Conservation (phyloP, 2,888 invertebrate genomes). For the Subacronicta megacephala region DNA sequence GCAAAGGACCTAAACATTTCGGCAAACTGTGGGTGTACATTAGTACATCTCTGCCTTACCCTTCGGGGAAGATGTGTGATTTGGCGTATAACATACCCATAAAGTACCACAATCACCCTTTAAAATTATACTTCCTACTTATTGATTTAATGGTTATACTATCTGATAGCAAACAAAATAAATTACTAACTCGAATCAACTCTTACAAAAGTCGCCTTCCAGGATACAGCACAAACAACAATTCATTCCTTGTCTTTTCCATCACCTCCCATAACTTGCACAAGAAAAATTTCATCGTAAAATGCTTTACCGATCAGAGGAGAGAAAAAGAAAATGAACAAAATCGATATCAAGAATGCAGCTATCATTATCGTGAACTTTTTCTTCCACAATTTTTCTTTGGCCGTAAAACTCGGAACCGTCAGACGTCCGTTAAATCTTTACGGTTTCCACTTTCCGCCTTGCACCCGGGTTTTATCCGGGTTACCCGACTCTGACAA, state of each 20-base stretch:
- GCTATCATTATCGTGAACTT: constrained; percentile 45
- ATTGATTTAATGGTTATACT: too few species aligned
- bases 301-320: constrained; percentile 4
- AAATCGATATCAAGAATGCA: constrained; percentile 11
- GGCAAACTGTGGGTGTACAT: too few species aligned
- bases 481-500: constrained; percentile 53
- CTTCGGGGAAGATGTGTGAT: too few species aligned
- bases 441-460: constrained; percentile 67
- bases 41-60: too few species aligned
- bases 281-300: background rate
- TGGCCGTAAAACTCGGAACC: constrained; percentile 60
- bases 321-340: constrained; percentile 16
- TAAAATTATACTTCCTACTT: too few species aligned
- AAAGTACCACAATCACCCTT: too few species aligned
- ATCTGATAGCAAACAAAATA: too few species aligned
- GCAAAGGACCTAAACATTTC: too few species aligned
- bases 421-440: constrained; percentile 75
- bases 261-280: background rate
- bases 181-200: too few species aligned
- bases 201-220: too few species aligned
- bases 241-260: background rate
- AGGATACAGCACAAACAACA: background rate
- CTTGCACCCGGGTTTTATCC: constrained; percentile 61
- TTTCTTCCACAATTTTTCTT: constrained; percentile 50
- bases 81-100: too few species aligned